phyloP scores from a whole-genome alignment of 2,113 vertebrate genomes.

The Glaucomys volans region DNA sequence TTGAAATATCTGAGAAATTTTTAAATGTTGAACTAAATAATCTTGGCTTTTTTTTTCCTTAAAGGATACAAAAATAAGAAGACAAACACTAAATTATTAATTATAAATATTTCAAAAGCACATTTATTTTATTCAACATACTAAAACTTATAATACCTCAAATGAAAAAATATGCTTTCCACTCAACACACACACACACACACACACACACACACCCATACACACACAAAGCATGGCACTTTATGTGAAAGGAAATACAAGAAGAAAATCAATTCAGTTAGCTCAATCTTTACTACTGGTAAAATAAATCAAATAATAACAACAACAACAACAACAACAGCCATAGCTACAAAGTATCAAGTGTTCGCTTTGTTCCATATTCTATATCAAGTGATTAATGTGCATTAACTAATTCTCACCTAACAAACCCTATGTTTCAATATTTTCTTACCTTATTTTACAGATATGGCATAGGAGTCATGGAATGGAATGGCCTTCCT shows the following conservation, averaged over 20 bases:
- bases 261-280: not conserved
- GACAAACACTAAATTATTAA: not conserved
- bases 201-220: not conserved
- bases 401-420: not conserved
- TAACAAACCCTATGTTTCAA: not conserved
- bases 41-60: not conserved
- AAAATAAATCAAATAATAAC: not conserved
- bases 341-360: not conserved
- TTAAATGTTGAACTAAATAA: not conserved
- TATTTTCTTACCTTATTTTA: not conserved
- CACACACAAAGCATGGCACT: not conserved
- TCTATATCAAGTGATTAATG: not conserved
- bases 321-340: not conserved
- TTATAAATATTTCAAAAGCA: not conserved
- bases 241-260: not conserved
- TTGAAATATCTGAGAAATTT: not conserved
- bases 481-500: not conserved
- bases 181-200: not conserved
- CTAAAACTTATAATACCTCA: not conserved
- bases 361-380: not conserved
- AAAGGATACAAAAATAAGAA: not conserved
- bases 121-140: not conserved
- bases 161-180: not conserved
- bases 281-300: not conserved
- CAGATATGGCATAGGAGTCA: not conserved